A percentile compares a stretch with the other conserved stretches of the same genome.
Conservation (phyloP, 2,113 vertebrate genomes). For the Tautogolabrus adspersus region DNA sequence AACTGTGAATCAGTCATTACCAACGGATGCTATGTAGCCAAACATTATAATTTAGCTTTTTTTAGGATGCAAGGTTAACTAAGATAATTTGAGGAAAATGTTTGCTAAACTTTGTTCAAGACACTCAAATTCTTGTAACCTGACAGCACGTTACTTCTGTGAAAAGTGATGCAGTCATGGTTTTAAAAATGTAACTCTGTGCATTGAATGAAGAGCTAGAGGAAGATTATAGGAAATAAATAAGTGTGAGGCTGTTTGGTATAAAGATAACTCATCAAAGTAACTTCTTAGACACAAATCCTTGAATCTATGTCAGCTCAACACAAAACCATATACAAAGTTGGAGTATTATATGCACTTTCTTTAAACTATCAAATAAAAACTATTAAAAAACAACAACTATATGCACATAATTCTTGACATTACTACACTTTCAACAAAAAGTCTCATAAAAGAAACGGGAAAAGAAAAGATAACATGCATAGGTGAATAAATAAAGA, state of each 20-base stretch:
- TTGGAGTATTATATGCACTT: no score
- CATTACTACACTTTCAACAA: no score
- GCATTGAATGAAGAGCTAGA: no score
- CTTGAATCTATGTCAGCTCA: background rate
- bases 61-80: background rate
- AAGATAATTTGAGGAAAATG: background rate
- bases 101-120: background rate
- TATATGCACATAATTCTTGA: background rate
- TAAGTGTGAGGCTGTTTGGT: background rate
- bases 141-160: background rate
- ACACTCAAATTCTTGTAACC: background rate
- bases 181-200: no score
- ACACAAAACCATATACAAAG: no score
- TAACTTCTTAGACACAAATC: background rate
- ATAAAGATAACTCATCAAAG: background rate
- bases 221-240: no score
- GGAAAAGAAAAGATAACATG: background rate
- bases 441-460: no score
- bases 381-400: no score
- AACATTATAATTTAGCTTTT: background rate
- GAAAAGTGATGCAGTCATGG: background rate
- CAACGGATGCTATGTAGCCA: background rate
- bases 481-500: no score
- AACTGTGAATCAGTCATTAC: background rate
- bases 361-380: no score